Percentiles rank a stretch among this genome's conserved stretches.
These are phyloP conservation scores for Coracopsis vasa DNA, from an alignment of 2,113 vertebrate species.

Conservation along the genomic window DNA sequence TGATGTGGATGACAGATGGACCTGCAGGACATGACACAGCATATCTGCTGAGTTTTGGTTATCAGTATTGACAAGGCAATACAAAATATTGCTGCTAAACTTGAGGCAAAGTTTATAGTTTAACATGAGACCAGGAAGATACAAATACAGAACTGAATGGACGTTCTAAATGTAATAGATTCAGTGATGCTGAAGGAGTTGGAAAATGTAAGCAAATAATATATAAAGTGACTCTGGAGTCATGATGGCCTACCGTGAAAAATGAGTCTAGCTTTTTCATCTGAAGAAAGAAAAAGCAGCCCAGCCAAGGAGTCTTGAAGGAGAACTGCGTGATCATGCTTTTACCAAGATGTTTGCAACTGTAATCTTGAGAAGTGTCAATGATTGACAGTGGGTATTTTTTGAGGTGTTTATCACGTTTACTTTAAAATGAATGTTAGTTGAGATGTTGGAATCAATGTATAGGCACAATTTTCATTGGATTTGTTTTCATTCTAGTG, in stretches of 20 bases:
- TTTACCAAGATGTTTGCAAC: not conserved
- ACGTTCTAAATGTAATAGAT: not conserved
- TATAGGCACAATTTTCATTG: not conserved
- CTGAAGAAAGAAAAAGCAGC: not conserved
- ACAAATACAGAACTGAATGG: not conserved
- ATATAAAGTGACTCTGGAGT: not conserved
- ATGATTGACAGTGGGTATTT: not conserved
- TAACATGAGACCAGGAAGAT: not conserved
- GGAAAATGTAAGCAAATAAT: not conserved
- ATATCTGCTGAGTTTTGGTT: not conserved
- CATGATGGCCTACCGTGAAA: not conserved
- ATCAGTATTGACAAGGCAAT: not conserved
- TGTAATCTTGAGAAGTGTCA: not conserved
- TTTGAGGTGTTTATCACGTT: not conserved
- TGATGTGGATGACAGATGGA: not conserved
- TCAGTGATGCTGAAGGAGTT: not conserved
- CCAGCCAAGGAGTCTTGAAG: not conserved
- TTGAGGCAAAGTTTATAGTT: not conserved
- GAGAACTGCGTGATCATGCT: not conserved
- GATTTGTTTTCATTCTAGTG: conserved; percentile 79
- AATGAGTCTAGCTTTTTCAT: not conserved
- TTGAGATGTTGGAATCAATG: not conserved
- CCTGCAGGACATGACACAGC: not conserved
- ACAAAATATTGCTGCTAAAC: not conserved
- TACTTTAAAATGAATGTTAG: not conserved